Conservation (phyloP, 2,113 vertebrate genomes). For the Capreolus pygargus region DNA sequence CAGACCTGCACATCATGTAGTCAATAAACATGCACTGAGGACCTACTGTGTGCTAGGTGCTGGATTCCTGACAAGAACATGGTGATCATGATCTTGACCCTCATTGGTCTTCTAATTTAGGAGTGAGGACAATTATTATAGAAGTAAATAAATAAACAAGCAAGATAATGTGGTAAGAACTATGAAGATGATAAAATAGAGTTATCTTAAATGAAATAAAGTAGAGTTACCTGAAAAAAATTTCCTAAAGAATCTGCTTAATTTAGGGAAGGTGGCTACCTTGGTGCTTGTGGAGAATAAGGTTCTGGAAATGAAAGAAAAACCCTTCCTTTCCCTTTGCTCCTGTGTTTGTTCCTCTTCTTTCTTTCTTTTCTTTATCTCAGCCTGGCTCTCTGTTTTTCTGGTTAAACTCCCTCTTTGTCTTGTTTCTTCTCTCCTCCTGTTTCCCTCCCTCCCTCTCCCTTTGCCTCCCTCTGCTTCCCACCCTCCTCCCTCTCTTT, state of each 20-base stretch:
- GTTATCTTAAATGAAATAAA: not conserved
- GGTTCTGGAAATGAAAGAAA: constrained; percentile 37
- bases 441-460: not conserved
- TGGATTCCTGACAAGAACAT: not conserved
- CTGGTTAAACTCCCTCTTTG: constrained; percentile 48
- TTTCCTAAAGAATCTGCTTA: not conserved
- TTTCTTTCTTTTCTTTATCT: constrained; percentile 22
- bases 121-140: not conserved
- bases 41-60: not conserved
- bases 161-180: not conserved
- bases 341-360: not conserved
- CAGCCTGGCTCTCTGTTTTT: constrained; percentile 28
- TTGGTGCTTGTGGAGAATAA: not conserved
- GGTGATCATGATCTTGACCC: not conserved
- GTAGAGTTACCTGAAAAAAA: not conserved
- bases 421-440: constrained; percentile 39
- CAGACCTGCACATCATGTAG: not conserved
- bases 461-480: not conserved
- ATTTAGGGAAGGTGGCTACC: not conserved
- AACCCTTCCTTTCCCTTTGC: not conserved
- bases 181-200: not conserved
- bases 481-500: not conserved
- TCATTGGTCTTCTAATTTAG: not conserved
- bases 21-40: not conserved
- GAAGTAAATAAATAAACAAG: not conserved